phyloP scores from a whole-genome alignment of 2,113 vertebrate genomes.

The Mola mola region DNA sequence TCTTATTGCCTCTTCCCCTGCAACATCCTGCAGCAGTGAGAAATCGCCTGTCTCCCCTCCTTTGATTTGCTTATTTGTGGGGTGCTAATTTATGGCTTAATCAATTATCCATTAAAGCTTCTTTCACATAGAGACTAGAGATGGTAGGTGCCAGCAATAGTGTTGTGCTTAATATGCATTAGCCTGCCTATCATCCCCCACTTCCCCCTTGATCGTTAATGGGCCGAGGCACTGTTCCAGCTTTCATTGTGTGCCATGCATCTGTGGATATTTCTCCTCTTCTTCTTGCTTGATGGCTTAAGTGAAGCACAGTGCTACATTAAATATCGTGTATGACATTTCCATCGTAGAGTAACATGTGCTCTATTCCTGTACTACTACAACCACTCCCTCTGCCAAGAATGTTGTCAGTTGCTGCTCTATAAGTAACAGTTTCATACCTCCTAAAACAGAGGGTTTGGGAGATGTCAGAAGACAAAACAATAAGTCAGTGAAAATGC shows the following conservation, averaged over 20 bases:
- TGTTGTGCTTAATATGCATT: constrained; percentile 73
- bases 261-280: constrained; percentile 51
- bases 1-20: constrained; percentile 13
- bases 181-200: constrained; percentile 58
- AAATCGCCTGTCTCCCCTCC: constrained; percentile 57
- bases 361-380: constrained; percentile 17
- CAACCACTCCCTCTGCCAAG: constrained; percentile 9
- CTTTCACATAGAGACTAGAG: constrained; percentile 66
- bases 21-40: constrained; percentile 28
- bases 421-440: no score
- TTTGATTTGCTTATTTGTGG: constrained; percentile 78
- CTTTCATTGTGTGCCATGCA: constrained; percentile 60
- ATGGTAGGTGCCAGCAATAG: constrained; percentile 67
- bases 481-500: no score
- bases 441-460: no score
- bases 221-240: constrained; percentile 56
- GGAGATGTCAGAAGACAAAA: no score
- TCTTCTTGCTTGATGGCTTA: constrained; percentile 37
- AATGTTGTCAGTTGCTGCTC: no score
- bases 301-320: constrained; percentile 23
- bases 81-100: constrained; percentile 75
- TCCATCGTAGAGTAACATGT: constrained; percentile 27
- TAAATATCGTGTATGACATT: constrained; percentile 27
- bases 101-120: constrained; percentile 79
- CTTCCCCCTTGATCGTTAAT: constrained; percentile 66